Evolutionary conservation across 2,888 invertebrate species (phyloP), one percentile per base, ranked within the genome.

Genomic region (Syritta pipiens): DNA sequence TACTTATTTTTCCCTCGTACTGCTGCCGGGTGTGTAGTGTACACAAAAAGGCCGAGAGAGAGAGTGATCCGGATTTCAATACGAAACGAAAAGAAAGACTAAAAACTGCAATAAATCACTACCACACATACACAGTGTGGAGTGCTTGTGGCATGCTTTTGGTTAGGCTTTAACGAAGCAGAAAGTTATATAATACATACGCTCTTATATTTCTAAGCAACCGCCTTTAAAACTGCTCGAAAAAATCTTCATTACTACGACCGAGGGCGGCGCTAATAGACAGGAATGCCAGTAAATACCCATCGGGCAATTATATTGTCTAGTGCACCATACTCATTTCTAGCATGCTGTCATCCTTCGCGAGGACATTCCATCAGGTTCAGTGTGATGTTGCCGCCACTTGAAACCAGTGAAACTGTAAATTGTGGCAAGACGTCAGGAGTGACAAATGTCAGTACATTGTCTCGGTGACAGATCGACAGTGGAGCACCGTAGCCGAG

Each of bases 21-120:
- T 24, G 26, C 20, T 10, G 12, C 6, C 1, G 44, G 51, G 37
- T 37, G 17, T 71, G 63, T 48, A 48, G 7, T 20, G 28, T 5
- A 1, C 2, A 10, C 9, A 46, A 30, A 37, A 48, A 53, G 20
- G n/a, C n/a, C n/a, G n/a, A n/a, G n/a, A 24, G 20, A 55, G 35
- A 62, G 28, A 30, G 17, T 48, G 40, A 71, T 48, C 53, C 55
- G 6, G 6, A 12, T 48, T 63, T 55, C 63, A 53, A 42, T 59
- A 20, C 26, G 9, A 30, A 49, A 57, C 9, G 22, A 26, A 44
- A 32, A 19, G 30, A 26, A 57, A 53, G n/a, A 26, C 24, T 44
- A 28, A 28, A 22, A 17, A 44, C 26, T 28, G 51, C 35, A 71
- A 63, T 63, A 63, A 48, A 63, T 55, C 28, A 20, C 20, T 10